Percentiles rank a stretch among this genome's conserved stretches.
phyloP scores from a whole-genome alignment of 2,888 invertebrate species.

The Melanostoma mellinum region DNA sequence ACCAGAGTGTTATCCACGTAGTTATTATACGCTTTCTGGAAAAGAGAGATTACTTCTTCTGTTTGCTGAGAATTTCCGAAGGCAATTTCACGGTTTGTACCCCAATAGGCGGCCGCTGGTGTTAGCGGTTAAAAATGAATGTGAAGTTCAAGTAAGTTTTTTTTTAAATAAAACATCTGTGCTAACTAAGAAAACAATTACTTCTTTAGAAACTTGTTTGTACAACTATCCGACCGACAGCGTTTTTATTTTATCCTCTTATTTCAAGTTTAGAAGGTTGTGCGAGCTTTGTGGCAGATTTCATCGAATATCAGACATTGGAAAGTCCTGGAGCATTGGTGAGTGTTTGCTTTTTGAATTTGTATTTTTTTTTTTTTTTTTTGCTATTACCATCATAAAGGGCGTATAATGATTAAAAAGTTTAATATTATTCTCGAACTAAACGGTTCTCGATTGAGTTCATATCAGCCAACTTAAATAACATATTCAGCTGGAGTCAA shows the following conservation, averaged over 20 bases:
- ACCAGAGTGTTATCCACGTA: slow-evolving; percentile 85
- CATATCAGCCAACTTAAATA: too few species aligned
- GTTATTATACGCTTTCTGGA: slow-evolving; percentile 86
- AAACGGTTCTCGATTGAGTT: too few species aligned
- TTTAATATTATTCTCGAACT: too few species aligned
- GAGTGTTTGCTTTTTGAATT: slow-evolving; percentile 82
- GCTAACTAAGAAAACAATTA: too few species aligned
- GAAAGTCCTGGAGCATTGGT: slow-evolving; percentile 86
- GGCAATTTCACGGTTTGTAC: slow-evolving; percentile 85
- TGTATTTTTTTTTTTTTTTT: slow-evolving; percentile 1
- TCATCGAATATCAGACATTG: slow-evolving; percentile 88
- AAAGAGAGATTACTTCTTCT: slow-evolving; percentile 89
- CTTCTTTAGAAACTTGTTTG: slow-evolving; percentile 92
- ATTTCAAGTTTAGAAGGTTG: slow-evolving; percentile 86
- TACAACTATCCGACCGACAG: slow-evolving; percentile 90
- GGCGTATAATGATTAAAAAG: too few species aligned
- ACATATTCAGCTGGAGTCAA: too few species aligned
- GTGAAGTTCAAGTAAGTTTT: slow-evolving; percentile 86
- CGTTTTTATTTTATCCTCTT: slow-evolving; percentile 87
- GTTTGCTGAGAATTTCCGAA: slow-evolving; percentile 90
- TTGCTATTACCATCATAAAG: neutral
- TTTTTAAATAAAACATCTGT: slow-evolving; percentile 4
- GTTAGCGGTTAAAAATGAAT: slow-evolving; percentile 89
- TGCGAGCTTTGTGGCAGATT: slow-evolving; percentile 89
- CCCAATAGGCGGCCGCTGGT: slow-evolving; percentile 86